phyloP scores from a whole-genome alignment of 2,888 invertebrate genomes.

The Linhomoeus sp. region DNA sequence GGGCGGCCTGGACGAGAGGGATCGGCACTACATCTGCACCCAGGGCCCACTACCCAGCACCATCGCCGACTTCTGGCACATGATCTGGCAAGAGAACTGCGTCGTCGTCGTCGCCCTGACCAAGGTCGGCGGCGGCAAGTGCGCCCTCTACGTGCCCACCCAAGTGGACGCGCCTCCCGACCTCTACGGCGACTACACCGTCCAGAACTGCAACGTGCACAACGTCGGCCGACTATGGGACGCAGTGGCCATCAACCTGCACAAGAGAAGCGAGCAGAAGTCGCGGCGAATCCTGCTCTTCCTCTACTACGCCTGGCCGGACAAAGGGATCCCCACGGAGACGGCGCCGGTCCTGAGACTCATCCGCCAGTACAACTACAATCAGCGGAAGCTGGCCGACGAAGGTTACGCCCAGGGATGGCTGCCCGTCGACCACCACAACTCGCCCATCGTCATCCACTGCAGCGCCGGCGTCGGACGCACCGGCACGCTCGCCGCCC shows the following conservation, averaged over 20 bases:
- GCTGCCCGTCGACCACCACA: background rate
- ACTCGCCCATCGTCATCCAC: constrained; percentile 2
- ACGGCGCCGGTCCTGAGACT: background rate
- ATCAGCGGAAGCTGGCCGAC: background rate
- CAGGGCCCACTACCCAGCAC: constrained; percentile 5
- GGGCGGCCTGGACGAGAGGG: constrained; percentile 2
- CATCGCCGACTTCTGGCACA: constrained; percentile 3
- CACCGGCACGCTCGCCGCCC: constrained; percentile 1
- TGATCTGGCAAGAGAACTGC: constrained; percentile 6
- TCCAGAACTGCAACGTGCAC: no score
- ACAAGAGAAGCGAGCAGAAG: background rate
- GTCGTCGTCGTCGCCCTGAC: constrained; percentile 2
- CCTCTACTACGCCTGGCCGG: constrained; percentile 2
- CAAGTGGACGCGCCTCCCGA: background rate
- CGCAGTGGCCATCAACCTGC: no score
- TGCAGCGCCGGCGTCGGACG: constrained; percentile 4
- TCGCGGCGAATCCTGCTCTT: background rate
- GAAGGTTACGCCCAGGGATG: background rate
- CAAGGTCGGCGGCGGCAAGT: background rate
- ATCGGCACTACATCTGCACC: constrained; percentile 5
- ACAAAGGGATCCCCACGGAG: constrained; percentile 1
- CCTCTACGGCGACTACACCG: no score
- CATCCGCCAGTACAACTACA: background rate
- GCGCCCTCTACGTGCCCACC: constrained; percentile 1
- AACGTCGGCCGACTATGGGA: no score